phyloP scores from a whole-genome alignment of 1,140 invertebrate species.

The Lordiphosa collinella region DNA sequence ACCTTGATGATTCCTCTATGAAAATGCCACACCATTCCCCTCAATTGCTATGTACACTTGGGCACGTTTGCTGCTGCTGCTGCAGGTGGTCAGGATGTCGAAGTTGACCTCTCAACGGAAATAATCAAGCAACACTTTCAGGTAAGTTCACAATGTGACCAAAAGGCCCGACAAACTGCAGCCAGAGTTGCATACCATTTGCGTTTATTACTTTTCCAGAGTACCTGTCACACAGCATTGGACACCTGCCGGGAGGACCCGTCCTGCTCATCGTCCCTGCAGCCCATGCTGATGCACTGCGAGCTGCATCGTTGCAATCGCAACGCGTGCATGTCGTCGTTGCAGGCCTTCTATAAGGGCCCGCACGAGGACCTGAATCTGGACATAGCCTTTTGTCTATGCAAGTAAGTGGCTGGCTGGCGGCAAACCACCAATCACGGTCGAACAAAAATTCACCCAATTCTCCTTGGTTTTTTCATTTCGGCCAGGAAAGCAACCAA shows the following conservation, averaged over 20 bases:
- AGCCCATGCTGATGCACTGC: conserved; percentile 90
- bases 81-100: conserved; percentile 79
- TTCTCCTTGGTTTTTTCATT: conserved; percentile 21
- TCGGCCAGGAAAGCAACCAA: conserved; percentile 84
- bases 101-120: conserved; percentile 79
- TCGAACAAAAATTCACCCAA: conserved; percentile 3
- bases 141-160: conserved; percentile 58
- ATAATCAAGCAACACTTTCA: conserved; percentile 80
- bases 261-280: conserved; percentile 87
- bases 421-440: conserved; percentile 5
- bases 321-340: conserved; percentile 92
- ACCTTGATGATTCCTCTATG: conserved; percentile 24
- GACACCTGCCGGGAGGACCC: conserved; percentile 88
- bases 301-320: conserved; percentile 87
- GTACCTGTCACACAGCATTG: conserved; percentile 88
- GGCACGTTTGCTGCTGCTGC: conserved; percentile 58
- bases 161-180: too few species aligned
- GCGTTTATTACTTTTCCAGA: conserved; percentile 79
- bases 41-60: conserved; percentile 39
- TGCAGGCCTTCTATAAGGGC: conserved; percentile 91
- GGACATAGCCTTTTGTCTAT: conserved; percentile 94
- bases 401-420: conserved; percentile 87
- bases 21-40: conserved; percentile 12
- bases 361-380: conserved; percentile 88
- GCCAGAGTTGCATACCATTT: conserved; percentile 49